These are phyloP conservation scores for Poecile atricapillus DNA, from an alignment of 2,113 vertebrate species.

Conservation along the genomic window DNA sequence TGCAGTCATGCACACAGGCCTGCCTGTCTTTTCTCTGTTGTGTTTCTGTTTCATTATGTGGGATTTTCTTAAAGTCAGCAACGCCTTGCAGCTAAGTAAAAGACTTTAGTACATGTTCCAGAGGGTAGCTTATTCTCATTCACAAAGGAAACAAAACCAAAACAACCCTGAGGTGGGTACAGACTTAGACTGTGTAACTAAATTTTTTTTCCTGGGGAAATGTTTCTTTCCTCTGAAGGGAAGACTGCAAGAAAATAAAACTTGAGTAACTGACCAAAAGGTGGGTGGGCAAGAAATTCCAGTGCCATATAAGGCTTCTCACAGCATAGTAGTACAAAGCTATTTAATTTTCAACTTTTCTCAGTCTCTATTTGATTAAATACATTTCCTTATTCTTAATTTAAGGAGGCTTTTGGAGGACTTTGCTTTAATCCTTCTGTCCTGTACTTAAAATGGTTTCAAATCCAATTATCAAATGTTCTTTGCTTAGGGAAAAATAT, in stretches of 20 bases:
- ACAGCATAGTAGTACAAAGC: neutral
- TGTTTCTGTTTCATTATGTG: conserved; percentile 18
- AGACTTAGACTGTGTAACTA: neutral
- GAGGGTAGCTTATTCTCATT: conserved; percentile 1
- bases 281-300: conserved; percentile 11
- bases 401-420: neutral
- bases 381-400: neutral
- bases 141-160: neutral
- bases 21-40: neutral
- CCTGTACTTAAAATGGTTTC: neutral
- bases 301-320: neutral
- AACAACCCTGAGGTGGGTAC: neutral
- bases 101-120: conserved; percentile 17
- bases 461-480: neutral
- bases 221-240: neutral
- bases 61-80: conserved; percentile 44
- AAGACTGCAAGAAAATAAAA: neutral
- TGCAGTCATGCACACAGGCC: neutral
- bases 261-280: neutral
- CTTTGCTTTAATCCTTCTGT: conserved; percentile 12
- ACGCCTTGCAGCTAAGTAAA: neutral
- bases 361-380: neutral
- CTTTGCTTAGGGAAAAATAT: neutral
- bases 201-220: conserved; percentile 31
- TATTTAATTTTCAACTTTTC: conserved; percentile 1